Evolutionary conservation across 2,888 invertebrate genomes (phyloP), one percentile per base, ranked within the genome.

Genomic region (Ennomos quercinarius): DNA sequence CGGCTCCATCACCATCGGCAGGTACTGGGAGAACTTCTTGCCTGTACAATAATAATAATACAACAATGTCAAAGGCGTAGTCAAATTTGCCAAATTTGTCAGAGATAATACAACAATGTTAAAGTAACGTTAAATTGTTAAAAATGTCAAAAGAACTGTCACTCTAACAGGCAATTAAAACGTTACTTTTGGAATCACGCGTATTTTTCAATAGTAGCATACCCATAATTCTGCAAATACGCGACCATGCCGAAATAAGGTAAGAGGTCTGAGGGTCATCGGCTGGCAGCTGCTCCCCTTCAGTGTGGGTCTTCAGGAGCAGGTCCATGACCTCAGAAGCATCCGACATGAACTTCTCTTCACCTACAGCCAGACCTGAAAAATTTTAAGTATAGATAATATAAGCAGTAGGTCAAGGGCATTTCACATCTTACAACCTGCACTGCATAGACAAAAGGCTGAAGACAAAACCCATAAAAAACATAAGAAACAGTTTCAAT

Each of bases 251-350:
- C 0, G 99, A 98, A 71, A 99, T 99, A 85, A 99, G 95, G 89
- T 99, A 99, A 10, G 98, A 98, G 27, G 99, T 97, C 89, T 99
- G 99, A 1, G 99, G 99, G 89, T 99, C 99, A 80, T 99, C 99
- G 63, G 98, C 98, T 0, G 98, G 96, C 66, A 98, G 87, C 74
- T 96, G 95, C 17, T 96, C 95, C 66, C 95, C 96, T 76, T 97
- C 97, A 8, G 96, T 95, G 83, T 99, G 98, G 0, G 98, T 97
- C 86, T 97, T 97, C 66, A 99, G 85, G 53, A 99, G 91, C 91
- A 99, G 94, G 76, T 98, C 97, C 99, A 99, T 99, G 11, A 99
- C 97, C 84, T 98, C 98, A 54, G 96, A 97, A 0, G 99, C 99
- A 86, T 99, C 99, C 5, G 94, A 87, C 84, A 97, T 95, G 86